These are phyloP conservation scores for Caenorhabditis sp. DNA, from an alignment of 2,888 invertebrate species.

Conservation along the genomic window DNA sequence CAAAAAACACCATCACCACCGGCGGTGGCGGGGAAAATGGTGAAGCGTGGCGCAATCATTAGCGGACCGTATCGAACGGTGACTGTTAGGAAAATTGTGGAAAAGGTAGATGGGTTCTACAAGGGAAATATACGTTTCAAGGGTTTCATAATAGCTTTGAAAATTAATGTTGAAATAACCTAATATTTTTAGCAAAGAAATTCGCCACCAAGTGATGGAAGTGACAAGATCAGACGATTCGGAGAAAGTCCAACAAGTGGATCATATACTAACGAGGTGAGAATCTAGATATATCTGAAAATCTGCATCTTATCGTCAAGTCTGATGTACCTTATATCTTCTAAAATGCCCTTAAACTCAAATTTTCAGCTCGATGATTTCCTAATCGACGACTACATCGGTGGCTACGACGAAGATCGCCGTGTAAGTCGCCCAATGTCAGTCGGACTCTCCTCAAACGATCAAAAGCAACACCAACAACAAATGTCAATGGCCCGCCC, in stretches of 20 bases:
- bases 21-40: constrained; percentile 9
- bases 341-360: background rate
- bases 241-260: constrained; percentile 52
- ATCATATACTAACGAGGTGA: constrained; percentile 24
- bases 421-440: constrained; percentile 10
- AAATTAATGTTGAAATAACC: constrained; percentile 5
- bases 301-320: background rate
- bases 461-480: background rate
- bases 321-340: no score
- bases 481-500: constrained; percentile 50
- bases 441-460: constrained; percentile 1
- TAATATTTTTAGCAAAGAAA: constrained; percentile 34
- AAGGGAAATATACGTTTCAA: background rate
- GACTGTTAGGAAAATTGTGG: constrained; percentile 12
- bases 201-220: constrained; percentile 43
- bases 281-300: background rate
- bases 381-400: constrained; percentile 70
- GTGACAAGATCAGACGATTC: constrained; percentile 49
- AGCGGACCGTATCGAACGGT: constrained; percentile 17
- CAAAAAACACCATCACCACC: constrained; percentile 33
- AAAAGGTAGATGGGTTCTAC: constrained; percentile 3
- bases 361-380: constrained; percentile 62
- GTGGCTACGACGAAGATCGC: constrained; percentile 63
- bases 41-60: constrained; percentile 1
- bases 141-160: background rate